Evolutionary conservation across 2,888 invertebrate genomes (phyloP).

Genomic region (Bembecia ichneumoniformis): DNA sequence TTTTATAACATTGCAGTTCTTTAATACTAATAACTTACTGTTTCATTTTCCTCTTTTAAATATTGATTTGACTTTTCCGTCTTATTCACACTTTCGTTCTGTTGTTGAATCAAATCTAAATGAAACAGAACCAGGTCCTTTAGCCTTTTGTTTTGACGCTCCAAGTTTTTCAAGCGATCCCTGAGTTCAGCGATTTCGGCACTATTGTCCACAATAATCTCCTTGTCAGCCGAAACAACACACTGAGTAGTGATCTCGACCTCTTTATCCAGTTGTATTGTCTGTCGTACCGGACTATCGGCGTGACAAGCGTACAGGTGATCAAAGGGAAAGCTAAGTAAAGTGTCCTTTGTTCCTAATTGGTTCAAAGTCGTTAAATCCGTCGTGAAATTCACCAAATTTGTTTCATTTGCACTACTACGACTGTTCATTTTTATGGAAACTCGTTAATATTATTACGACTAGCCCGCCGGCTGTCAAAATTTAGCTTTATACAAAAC

Average conservation of each 20-base stretch:
- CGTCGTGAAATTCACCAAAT: conserved; percentile 62
- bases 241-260: conserved; percentile 48
- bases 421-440: conserved; percentile 66
- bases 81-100: conserved; percentile 85
- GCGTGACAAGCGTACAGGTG: conserved; percentile 80
- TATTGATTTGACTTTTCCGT: conserved; percentile 83
- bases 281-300: conserved; percentile 37
- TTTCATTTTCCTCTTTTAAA: conserved; percentile 83
- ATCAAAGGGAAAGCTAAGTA: conserved; percentile 77
- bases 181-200: conserved; percentile 30
- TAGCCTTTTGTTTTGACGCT: conserved; percentile 76
- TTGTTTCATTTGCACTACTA: conserved; percentile 61
- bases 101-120: conserved; percentile 90
- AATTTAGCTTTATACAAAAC: conserved; percentile 36
- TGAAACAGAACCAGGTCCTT: conserved; percentile 87
- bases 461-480: conserved; percentile 68
- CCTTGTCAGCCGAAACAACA: conserved; percentile 36
- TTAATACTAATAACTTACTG: conserved; percentile 67
- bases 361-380: conserved; percentile 50
- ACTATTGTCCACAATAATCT: conserved; percentile 16
- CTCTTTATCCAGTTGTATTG: conserved; percentile 48
- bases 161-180: conserved; percentile 47
- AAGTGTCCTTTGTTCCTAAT: conserved; percentile 64
- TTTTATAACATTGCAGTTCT: neutral
- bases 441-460: conserved; percentile 40